Evolutionary conservation across 1,140 invertebrate genomes (phyloP), one percentile per base, ranked within the genome.

Genomic region (Thalassaphorura encarpata): DNA sequence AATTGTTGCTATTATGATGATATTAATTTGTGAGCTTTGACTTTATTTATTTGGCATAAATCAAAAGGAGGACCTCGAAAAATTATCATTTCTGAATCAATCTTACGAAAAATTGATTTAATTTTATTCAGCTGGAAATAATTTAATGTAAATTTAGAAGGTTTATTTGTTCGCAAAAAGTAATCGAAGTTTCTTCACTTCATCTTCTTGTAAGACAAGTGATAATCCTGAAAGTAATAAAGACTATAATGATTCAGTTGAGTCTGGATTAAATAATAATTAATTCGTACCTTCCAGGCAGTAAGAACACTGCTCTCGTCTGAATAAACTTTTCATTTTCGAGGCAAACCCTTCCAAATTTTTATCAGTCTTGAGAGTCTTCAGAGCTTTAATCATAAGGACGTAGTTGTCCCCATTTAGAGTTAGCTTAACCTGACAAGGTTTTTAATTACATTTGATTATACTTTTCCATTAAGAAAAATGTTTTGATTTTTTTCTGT

Each of bases 261-360:
- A 11, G 33, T 11, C 11, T 8, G 41, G 6, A 21, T 15, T 6
- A 43, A 8, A 43, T 43, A 43, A 11, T 19, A 43, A 43, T 15
- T 15, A 6, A 43, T n/a, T n/a, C 41, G 8, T 54, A 54, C 52
- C 52, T 29, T 43, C 2, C 3, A 54, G 4, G 31, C 52, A 54
- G 23, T 45, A n/a, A 8, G 24, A 24, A 45, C 13, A 6, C 29
- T 41, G 28, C 21, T 54, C 3, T 18, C 23, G 3, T 29, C n/a
- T 40, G 52, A 54, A 54, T 16, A 2, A 3, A 3, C 2, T 5
- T 28, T 2, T 33, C 4, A 54, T 21, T 13, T 43, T 4, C 21
- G 43, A 18, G 23, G 41, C 41, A 31, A 56, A 36, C 24, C n/a
- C 45, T 11, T 4, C 18, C 11, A 41, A 2, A 50, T 49, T 18